A percentile compares a stretch with the other conserved stretches of the same genome.
These are phyloP conservation scores for Scalopus aquaticus DNA, from an alignment of 2,113 vertebrate genomes.

Conservation along the genomic window DNA sequence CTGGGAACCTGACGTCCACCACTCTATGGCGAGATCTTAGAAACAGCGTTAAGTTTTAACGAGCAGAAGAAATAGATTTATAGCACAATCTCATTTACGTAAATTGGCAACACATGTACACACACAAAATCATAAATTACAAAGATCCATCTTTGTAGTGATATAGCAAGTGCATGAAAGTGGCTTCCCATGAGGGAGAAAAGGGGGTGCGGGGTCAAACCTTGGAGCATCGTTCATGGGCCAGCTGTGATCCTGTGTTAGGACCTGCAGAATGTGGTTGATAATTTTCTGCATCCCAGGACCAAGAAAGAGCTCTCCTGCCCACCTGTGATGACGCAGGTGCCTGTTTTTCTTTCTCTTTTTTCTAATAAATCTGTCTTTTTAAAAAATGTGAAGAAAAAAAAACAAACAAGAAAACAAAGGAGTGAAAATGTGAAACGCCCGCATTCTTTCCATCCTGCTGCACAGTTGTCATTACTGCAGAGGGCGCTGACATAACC, in stretches of 20 bases:
- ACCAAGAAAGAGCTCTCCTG: neutral
- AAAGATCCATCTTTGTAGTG: constrained; percentile 4
- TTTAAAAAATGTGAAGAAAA: too few species aligned
- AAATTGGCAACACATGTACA: constrained; percentile 40
- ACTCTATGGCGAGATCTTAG: neutral
- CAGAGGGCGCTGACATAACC: neutral
- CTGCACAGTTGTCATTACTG: neutral
- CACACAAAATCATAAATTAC: constrained; percentile 41
- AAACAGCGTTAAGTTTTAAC: neutral
- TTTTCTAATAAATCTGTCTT: too few species aligned
- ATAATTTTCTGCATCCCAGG: constrained; percentile 10
- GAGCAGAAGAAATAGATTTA: neutral
- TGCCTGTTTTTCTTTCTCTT: too few species aligned
- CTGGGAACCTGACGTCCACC: neutral
- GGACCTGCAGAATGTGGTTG: constrained; percentile 31
- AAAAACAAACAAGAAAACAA: neutral
- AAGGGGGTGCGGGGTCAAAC: neutral
- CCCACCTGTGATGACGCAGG: too few species aligned
- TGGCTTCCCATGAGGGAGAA: neutral
- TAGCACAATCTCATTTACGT: constrained; percentile 39
- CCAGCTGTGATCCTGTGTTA: constrained; percentile 2
- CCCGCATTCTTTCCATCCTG: neutral
- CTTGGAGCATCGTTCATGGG: constrained; percentile 4
- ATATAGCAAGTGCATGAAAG: neutral
- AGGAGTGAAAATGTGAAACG: neutral